Evolutionary conservation across 2,113 vertebrate species (phyloP).

Genomic region (Sinocyclocheilus anophthalmus): DNA sequence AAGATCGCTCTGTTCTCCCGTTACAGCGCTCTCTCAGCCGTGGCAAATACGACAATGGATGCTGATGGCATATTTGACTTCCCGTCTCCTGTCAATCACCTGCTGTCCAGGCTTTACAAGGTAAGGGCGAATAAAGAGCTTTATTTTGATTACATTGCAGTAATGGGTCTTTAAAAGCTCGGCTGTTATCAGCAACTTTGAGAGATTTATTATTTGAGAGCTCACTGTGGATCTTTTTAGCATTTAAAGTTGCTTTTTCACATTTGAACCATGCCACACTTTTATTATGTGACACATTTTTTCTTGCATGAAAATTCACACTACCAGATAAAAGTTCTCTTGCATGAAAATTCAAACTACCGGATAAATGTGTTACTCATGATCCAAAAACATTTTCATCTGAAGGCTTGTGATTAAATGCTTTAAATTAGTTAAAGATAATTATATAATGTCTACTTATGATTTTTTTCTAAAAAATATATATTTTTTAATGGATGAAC

Average conservation of each 20-base stretch:
- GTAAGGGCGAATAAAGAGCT: conserved; percentile 61
- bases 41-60: conserved; percentile 70
- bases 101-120: conserved; percentile 82
- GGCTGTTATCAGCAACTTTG: conserved; percentile 24
- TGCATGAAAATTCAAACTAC: not conserved
- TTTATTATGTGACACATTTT: not conserved
- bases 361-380: not conserved
- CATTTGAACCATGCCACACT: not conserved
- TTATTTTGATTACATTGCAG: conserved; percentile 9
- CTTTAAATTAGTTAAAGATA: no score
- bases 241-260: not conserved
- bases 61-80: conserved; percentile 70
- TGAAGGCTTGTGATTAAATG: not conserved
- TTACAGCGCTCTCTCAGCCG: conserved; percentile 68
- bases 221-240: conserved; percentile 8
- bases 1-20: conserved; percentile 33
- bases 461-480: not conserved
- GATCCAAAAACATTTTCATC: not conserved
- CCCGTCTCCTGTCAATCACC: conserved; percentile 75
- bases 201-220: conserved; percentile 2
- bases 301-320: not conserved
- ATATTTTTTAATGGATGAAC: no score
- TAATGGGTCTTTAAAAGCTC: conserved; percentile 13
- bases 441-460: not conserved
- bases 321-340: not conserved